Evolutionary conservation across 2,797 vertebrate species (phyloP).

Genomic region (Thripadectes ignobilis): DNA sequence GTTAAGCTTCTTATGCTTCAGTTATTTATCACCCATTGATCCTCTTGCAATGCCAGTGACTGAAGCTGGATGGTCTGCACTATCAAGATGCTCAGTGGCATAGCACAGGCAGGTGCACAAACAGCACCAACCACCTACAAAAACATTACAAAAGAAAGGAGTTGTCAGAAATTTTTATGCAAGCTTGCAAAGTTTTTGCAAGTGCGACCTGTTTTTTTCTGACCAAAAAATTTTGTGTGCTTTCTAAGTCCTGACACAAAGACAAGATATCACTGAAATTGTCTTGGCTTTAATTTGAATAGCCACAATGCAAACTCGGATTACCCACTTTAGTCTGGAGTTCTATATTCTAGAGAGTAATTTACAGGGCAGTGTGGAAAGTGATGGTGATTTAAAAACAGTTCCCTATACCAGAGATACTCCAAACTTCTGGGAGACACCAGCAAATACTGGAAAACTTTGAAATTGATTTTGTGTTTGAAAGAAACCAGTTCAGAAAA

Average conservation of each 20-base stretch:
- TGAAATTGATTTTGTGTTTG: background rate
- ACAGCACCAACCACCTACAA: background rate
- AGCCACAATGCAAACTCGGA: background rate
- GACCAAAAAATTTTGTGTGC: background rate
- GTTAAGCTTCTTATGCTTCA: background rate
- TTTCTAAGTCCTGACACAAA: background rate
- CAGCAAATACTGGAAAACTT: background rate
- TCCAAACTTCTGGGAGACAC: background rate
- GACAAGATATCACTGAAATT: background rate
- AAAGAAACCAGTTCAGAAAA: background rate
- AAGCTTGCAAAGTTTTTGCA: background rate
- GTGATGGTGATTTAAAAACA: background rate
- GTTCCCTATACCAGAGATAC: background rate
- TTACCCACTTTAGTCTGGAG: background rate
- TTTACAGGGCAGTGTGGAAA: background rate
- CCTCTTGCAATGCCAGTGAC: fast-evolving
- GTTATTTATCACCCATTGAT: background rate
- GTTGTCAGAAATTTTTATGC: background rate
- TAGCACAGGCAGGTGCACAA: background rate
- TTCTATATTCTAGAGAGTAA: background rate
- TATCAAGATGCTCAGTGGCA: background rate
- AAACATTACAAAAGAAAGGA: background rate
- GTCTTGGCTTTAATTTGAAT: background rate
- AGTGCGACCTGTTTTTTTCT: background rate
- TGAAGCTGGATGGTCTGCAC: background rate